These are phyloP conservation scores for Pissodes strobi DNA, from an alignment of 1,140 invertebrate genomes.

Conservation along the genomic window DNA sequence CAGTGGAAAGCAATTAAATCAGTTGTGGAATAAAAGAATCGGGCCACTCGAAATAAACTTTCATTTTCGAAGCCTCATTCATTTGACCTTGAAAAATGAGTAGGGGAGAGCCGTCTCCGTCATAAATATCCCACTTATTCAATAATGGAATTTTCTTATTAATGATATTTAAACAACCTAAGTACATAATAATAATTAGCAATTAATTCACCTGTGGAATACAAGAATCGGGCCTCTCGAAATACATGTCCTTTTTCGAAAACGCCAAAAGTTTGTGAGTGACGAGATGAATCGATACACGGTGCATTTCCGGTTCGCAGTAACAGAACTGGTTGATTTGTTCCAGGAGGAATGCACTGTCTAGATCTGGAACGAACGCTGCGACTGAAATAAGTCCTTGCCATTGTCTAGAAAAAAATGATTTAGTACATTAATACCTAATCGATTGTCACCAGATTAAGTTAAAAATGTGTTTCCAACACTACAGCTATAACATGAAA, in stretches of 20 bases:
- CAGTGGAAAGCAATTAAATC: no score
- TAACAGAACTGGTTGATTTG: slow-evolving; percentile 66
- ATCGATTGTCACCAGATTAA: no score
- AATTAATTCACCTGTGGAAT: slow-evolving; percentile 2
- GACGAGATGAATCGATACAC: slow-evolving; percentile 71
- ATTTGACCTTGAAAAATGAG: no score
- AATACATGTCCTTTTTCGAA: slow-evolving; percentile 31
- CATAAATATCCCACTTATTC: no score
- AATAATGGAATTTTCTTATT: no score
- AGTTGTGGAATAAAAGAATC: no score
- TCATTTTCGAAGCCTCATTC: no score
- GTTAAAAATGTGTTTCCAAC: no score
- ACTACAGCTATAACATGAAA: no score
- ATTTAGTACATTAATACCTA: no score
- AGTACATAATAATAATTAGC: neutral
- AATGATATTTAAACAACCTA: neutral
- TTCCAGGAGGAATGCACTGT: slow-evolving; percentile 65
- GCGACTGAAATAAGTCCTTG: slow-evolving; percentile 74
- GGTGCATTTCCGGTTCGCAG: slow-evolving; percentile 67
- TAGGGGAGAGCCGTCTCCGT: no score
- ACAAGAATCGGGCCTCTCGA: slow-evolving; percentile 17
- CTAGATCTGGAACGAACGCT: slow-evolving; percentile 72
- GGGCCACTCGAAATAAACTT: no score
- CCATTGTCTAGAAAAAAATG: slow-evolving; percentile 66
- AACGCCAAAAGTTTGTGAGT: slow-evolving; percentile 59